A percentile compares a stretch with the other conserved stretches of the same genome.
Conservation (phyloP, 2,797 vertebrate species). For the Pantherophis alleghaniensis region DNA sequence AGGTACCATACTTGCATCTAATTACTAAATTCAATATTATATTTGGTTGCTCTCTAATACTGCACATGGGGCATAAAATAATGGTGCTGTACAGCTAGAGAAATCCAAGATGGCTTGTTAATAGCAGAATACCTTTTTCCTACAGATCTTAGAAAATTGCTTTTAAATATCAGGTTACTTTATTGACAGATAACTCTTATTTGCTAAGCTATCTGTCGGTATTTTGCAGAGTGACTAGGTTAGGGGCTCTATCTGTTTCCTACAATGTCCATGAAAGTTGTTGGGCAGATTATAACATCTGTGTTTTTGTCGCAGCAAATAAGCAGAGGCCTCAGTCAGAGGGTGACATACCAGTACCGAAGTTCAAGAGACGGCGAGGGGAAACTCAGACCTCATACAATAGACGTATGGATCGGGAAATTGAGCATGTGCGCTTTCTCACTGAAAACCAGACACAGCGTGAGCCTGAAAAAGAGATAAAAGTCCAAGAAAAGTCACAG, state of each 20-base stretch:
- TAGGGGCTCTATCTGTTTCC: background rate
- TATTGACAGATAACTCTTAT: background rate
- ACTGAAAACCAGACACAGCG: slow-evolving; percentile 80
- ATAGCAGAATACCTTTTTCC: background rate
- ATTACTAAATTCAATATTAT: background rate
- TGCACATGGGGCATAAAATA: background rate
- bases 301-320: slow-evolving; percentile 34
- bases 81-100: background rate
- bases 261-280: background rate
- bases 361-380: slow-evolving; percentile 73
- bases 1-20: background rate
- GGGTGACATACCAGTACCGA: slow-evolving; percentile 75
- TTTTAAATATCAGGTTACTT: background rate
- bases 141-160: background rate
- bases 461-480: slow-evolving; percentile 76
- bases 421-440: slow-evolving; percentile 82
- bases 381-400: slow-evolving; percentile 78
- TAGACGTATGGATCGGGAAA: slow-evolving; percentile 82
- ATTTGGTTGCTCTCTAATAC: background rate
- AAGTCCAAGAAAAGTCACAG: slow-evolving; percentile 62
- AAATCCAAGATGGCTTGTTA: background rate
- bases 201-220: background rate
- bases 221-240: background rate
- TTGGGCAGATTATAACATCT: background rate
- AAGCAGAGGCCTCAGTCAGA: slow-evolving; percentile 42